A percentile compares a stretch with the other conserved stretches of the same genome.
phyloP scores from a whole-genome alignment of 2,113 vertebrate species.

The Sorex araneus region DNA sequence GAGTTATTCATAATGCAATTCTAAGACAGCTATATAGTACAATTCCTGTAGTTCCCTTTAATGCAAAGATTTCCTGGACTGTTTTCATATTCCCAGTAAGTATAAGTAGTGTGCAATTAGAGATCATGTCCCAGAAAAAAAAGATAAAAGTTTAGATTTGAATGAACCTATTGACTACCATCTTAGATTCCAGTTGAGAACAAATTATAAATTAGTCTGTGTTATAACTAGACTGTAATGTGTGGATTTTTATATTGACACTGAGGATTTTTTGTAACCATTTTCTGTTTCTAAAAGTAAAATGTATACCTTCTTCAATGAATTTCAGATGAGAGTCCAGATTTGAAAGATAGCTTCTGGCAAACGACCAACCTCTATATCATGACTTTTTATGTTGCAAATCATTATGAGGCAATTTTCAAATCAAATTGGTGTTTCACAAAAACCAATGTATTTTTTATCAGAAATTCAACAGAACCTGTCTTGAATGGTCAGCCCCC shows the following conservation, averaged over 20 bases:
- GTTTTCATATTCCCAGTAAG: conserved; percentile 66
- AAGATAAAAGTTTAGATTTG: conserved; percentile 78
- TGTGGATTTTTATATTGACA: conserved; percentile 20
- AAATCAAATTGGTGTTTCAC: conserved; percentile 76
- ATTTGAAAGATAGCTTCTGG: conserved; percentile 56
- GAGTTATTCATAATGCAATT: conserved; percentile 70
- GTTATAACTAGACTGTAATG: conserved; percentile 61
- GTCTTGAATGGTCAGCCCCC: conserved; percentile 63
- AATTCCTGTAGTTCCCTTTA: conserved; percentile 44
- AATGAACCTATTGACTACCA: conserved; percentile 67
- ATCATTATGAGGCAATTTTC: conserved; percentile 71
- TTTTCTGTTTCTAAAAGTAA: conserved; percentile 68
- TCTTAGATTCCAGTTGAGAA: conserved; percentile 79
- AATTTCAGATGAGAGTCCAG: conserved; percentile 63
- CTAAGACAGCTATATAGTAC: conserved; percentile 70
- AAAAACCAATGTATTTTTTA: conserved; percentile 67
- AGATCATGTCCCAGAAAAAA: conserved; percentile 72
- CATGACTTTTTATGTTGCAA: conserved; percentile 33
- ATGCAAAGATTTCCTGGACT: conserved; percentile 51
- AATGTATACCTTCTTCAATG: conserved; percentile 59
- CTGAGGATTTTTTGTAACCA: conserved; percentile 26
- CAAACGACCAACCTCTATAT: conserved; percentile 63
- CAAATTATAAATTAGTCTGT: conserved; percentile 75
- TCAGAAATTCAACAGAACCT: conserved; percentile 39
- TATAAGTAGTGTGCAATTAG: conserved; percentile 46